Evolutionary conservation across 2,797 vertebrate genomes (phyloP), one percentile per base, ranked within the genome.

Genomic region (Acipenser oxyrinchus): DNA sequence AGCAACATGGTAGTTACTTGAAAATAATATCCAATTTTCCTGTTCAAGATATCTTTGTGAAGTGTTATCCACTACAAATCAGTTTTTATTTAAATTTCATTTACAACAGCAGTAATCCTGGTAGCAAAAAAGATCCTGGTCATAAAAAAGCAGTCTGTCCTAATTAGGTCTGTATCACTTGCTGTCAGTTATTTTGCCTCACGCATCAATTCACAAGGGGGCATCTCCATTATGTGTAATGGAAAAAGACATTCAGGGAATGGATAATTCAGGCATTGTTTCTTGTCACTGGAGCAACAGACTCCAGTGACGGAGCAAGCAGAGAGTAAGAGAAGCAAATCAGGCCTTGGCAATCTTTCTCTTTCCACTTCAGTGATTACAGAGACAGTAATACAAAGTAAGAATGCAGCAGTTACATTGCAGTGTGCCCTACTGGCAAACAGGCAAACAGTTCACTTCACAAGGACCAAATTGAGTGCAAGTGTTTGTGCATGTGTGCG

Each of bases 271-370:
- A 71, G 78, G 68, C 75, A 79, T 78, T 69, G 64, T 79, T 81
- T 81, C 76, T 76, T 66, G 69, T 82, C 77, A 78, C 74, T 74
- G 77, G 68, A 80, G 72, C 77, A 77, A 79, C 72, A 71, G 69
- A 77, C 66, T 74, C 81, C 72, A 70, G 72, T 75, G 76, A 74
- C 73, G 74, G 74, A 80, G 72, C 79, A 80, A 79, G 82, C 78
- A 84, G 78, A 74, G 77, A 73, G 70, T 71, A 71, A 78, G 77
- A 81, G 81, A 81, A 83, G 75, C 70, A 72, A n/a, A 71, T 78
- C 68, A 79, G 67, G 70, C 74, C 79, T 76, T 79, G 76, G 74
- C 70, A 78, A 73, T 74, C 68, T 66, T 76, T 81, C 78, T 74
- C 70, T 79, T 82, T 76, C 66, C 73, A 78, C 73, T 80, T 84